Evolutionary conservation across 2,113 vertebrate species (phyloP), one percentile per base, ranked within the genome.

Genomic region (Sclerurus mexicanus): DNA sequence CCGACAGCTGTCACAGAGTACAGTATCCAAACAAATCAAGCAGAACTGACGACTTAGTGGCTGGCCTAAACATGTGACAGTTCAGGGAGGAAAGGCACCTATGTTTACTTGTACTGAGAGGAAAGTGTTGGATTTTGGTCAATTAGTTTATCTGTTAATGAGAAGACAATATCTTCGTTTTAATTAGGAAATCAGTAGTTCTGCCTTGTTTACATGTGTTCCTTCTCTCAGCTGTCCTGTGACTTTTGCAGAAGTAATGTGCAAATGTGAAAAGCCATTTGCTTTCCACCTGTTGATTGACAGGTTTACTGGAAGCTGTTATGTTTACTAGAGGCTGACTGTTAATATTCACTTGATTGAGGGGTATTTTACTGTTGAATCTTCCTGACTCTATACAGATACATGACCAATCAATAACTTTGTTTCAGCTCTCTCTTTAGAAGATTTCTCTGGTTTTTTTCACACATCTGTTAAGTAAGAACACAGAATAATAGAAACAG

Each of bases 11-110:
- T 97, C 30, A 0, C 78, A 59, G 44, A 95, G 40, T 96, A 92
- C 80, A 87, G 78, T 95, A 90, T 97, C 97, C 97, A 98, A 97
- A 97, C 95, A 97, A 96, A 97, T 95, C 95, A 97, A 95, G 97
- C 97, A 98, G 94, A 98, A 97, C 97, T 97, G 97, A 97, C 79
- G 92, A 67, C 71, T 85, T 62, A 46, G 96, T 95, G 92, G 24
- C 93, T 94, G 58, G 25, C 7, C 79, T 92, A 87, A 94, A 83
- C 58, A 37, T 84, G 35, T 87, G 78, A 75, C 77, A 89, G 50
- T 95, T 95, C 62, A 63, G 37, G 95, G 67, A 64, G 25, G 49
- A 59, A 39, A 95, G 53, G 80, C 62, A 92, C 73, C 89, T 58
- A 85, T 67, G 40, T 94, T 95, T 77, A 46, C 47, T 85, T 85